Evolutionary conservation across 2,888 invertebrate species (phyloP).

Genomic region (Caprella mutica): DNA sequence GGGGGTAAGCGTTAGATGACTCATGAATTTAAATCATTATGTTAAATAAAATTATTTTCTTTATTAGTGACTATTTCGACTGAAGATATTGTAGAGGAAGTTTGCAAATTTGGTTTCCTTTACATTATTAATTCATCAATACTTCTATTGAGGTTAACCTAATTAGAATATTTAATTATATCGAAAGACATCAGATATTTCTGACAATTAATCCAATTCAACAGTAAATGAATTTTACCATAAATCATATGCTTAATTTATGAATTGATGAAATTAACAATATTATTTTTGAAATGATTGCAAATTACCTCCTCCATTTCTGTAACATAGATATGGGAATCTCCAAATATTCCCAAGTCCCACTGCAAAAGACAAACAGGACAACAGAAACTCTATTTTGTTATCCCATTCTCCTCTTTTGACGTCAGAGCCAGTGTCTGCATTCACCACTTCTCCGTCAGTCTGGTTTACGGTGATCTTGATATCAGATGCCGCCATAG

Average conservation of each 20-base stretch:
- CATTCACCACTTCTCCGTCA: slow-evolving; percentile 11
- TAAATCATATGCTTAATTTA: not conserved
- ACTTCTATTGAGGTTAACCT: not conserved
- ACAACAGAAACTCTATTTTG: slow-evolving; percentile 44
- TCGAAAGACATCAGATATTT: not conserved
- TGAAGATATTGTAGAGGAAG: too few relatives aligned
- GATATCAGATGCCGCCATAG: slow-evolving; percentile 25
- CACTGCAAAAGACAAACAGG: slow-evolving; percentile 46
- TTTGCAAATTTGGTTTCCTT: too few relatives aligned
- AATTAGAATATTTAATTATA: not conserved
- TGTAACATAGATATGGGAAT: slow-evolving; percentile 46
- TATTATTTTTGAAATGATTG: too few relatives aligned
- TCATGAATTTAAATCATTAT: too few relatives aligned
- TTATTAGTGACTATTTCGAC: too few relatives aligned
- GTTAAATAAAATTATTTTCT: too few relatives aligned
- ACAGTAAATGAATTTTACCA: not conserved
- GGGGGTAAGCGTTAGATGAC: too few relatives aligned
- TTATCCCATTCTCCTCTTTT: slow-evolving; percentile 43
- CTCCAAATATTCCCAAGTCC: slow-evolving; percentile 48
- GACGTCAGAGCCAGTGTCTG: slow-evolving; percentile 18
- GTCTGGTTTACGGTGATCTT: slow-evolving; percentile 31
- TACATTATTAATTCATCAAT: too few relatives aligned
- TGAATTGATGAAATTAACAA: too few relatives aligned
- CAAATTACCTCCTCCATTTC: slow-evolving; percentile 39
- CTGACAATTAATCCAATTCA: not conserved